phyloP scores from a whole-genome alignment of 1,140 invertebrate genomes.

The Ostrea edulis region DNA sequence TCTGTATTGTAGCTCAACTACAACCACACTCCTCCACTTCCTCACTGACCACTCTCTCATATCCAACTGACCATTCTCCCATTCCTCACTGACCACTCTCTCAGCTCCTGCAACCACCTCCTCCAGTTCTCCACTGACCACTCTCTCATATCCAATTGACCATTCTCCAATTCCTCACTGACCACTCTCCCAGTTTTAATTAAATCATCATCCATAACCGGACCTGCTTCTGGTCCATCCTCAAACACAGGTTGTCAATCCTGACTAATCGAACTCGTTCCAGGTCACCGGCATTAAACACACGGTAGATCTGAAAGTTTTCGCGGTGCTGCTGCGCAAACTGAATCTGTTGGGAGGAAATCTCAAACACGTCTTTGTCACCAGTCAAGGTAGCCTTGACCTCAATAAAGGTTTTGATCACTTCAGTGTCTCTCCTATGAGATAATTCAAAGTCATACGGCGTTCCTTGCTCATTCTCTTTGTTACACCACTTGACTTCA shows the following conservation, averaged over 20 bases:
- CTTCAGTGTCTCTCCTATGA: slow-evolving; percentile 39
- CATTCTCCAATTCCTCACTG: too few species aligned
- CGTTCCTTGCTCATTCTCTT: slow-evolving; percentile 62
- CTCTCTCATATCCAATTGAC: too few species aligned
- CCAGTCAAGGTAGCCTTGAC: slow-evolving; percentile 72
- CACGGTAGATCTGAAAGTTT: slow-evolving; percentile 73
- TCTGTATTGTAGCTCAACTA: too few species aligned
- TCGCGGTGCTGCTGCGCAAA: slow-evolving; percentile 71
- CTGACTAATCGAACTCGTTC: slow-evolving; percentile 66
- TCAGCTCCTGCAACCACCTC: too few species aligned
- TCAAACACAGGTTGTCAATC: slow-evolving; percentile 66
- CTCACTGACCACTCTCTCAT: too few species aligned
- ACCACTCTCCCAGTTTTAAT: neutral
- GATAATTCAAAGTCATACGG: slow-evolving; percentile 74
- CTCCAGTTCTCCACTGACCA: too few species aligned
- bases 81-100: too few species aligned
- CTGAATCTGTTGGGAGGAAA: slow-evolving; percentile 71
- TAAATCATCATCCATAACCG: slow-evolving; percentile 73
- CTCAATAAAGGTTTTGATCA: slow-evolving; percentile 58
- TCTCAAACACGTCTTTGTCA: slow-evolving; percentile 73
- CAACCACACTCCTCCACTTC: too few species aligned
- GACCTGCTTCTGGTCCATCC: slow-evolving; percentile 67
- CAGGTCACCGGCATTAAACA: slow-evolving; percentile 70
- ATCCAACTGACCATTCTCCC: too few species aligned
- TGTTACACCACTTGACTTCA: slow-evolving; percentile 69